Evolutionary conservation across 2,888 invertebrate genomes (phyloP).

Genomic region (Harpalus rubripes): DNA sequence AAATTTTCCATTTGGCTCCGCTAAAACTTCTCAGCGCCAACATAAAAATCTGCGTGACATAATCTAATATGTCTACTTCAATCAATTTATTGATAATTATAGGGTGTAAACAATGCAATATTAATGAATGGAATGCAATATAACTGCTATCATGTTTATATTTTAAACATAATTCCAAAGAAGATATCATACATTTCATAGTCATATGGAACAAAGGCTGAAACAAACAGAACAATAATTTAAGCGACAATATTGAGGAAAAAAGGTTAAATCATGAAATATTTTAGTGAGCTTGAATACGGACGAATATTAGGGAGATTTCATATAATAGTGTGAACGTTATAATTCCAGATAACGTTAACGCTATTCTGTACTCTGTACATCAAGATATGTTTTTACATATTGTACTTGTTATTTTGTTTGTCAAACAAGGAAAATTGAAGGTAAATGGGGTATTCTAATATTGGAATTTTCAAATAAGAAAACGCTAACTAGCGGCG

Average conservation of each 20-base stretch:
- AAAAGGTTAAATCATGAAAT: not conserved
- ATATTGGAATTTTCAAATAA: too few species aligned
- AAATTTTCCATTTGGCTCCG: not conserved
- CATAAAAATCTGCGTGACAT: not conserved
- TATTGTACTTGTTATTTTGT: too few species aligned
- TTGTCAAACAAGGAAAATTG: too few species aligned
- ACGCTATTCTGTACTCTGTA: too few species aligned
- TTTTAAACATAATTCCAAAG: not conserved
- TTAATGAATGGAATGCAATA: not conserved
- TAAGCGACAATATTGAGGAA: not conserved
- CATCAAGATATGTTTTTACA: too few species aligned
- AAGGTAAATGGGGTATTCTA: too few species aligned
- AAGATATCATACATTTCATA: not conserved
- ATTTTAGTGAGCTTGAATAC: too few species aligned
- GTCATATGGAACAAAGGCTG: constrained; percentile 47
- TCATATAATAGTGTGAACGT: too few species aligned
- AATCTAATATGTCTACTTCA: constrained; percentile 38
- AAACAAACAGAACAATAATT: constrained; percentile 10
- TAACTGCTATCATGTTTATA: not conserved
- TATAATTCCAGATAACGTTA: too few species aligned
- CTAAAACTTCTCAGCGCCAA: constrained; percentile 23
- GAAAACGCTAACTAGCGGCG: too few species aligned
- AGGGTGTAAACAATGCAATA: constrained; percentile 39
- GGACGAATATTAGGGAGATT: too few species aligned
- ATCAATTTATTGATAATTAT: constrained; percentile 24